Base-by-base conservation (phyloP, 2,888 invertebrate species). In the Therioaphis trifolii region DNA sequence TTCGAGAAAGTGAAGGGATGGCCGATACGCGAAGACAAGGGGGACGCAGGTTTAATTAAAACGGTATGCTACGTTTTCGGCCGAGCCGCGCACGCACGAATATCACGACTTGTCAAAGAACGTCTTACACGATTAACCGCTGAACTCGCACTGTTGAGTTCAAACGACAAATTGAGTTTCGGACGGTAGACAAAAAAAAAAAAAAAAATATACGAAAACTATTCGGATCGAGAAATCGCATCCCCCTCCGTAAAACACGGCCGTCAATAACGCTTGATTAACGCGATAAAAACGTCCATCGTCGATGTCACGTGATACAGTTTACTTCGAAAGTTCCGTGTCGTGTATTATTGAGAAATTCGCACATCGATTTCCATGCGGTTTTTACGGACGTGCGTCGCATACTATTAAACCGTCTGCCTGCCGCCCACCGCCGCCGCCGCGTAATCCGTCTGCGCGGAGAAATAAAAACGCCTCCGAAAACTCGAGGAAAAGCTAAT, bases 31-130 rank as follows among this genome's bases (percentile, higher is more conserved):
- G 52, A 11, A 3, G 27, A 14, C n/a, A n/a, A 71, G 49, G 71
- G 49, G 18, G 49, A 71, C 72, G 52, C 29, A 35, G 72, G 52
- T 72, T 52, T 72, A 72, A 52, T 52, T 52, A 35, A 72, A 52
- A 72, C 35, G 35, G 52, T 0, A 11, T 27, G 27, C 12, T 2
- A 27, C 61, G 61, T 61, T 27, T n/a, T 27, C 24, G 27, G 15
- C 14, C 12, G 27, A 61, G 14, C 61, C 9, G n/a, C n/a, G n/a
- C n/a, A n/a, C n/a, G n/a, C 61, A 61, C 27, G 27, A 61, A 61
- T 55, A n/a, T 27, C n/a, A 12, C 61, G 27, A 61, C 12, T 14
- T 61, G 24, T 72, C 29, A 21, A 35, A 52, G 21, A 55, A 52
- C 72, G 14, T 12, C 29, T 72, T 4, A n/a, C n/a, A n/a, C 27